Evolutionary conservation across 92 coral and sea anemone species (phyloP), one percentile per base, ranked within the genome.

Genomic region (Isaurus tuberculatus): DNA sequence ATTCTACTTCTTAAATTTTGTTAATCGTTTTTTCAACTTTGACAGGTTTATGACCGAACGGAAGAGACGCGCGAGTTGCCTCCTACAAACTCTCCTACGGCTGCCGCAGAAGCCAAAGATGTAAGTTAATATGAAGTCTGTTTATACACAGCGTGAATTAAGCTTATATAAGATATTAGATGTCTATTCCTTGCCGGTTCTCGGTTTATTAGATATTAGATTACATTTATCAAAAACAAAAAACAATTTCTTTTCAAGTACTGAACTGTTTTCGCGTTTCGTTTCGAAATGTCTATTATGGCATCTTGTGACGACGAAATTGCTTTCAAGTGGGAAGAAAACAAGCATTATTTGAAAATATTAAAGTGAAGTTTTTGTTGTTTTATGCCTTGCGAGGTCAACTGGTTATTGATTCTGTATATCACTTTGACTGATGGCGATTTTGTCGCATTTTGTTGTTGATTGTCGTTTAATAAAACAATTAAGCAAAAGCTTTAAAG

Each of bases 31-130:
- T 77, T n/a, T n/a, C n/a, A n/a, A 19, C 53, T 2, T 77, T 57
- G 32, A 37, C 91, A 95, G 98, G 97, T 95, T 32, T 95, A 91
- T 60, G 99, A 97, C 74, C 88, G 99, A 28, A 92, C 98, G 0
- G 98, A 97, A 30, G 91, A 89, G n/a, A 92, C 94, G 36, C 89
- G 98, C 14, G 86, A 95, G 15, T 80, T 90, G 20, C 95, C 98
- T 5, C 87, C 91, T 0, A 80, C 78, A 6, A 88, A 93, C 9
- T 73, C 94, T 23, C 91, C 99, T 5, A 89, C 90, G 53, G 99
- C 97, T 0, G 88, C 79, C 0, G 94, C 89, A 65, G 89, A 95
- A 83, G 97, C 97, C 0, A 94, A 92, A 84, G 99, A 97, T 86
- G 99, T 97, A 42, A 81, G 87, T 77, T 51, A 5, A 11, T 55